A percentile compares a stretch with the other conserved stretches of the same genome.
Evolutionary conservation across 2,888 invertebrate species (phyloP).

Genomic region (Drosophila meridiana): DNA sequence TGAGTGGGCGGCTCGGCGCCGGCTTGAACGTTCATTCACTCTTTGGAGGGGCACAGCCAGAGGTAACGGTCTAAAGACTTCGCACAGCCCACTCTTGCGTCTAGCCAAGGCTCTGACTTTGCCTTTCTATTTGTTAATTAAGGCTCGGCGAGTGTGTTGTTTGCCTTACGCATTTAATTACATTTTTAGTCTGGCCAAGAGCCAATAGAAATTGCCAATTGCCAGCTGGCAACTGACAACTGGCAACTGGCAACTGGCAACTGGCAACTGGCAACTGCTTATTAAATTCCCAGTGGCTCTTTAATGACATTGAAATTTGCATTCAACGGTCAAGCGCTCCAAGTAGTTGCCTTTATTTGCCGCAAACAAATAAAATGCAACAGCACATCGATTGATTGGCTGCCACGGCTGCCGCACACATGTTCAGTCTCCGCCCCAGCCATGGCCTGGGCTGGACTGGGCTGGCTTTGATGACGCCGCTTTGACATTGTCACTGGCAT

Average conservation of each 20-base stretch:
- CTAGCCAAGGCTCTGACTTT: constrained; percentile 70
- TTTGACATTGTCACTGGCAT: constrained; percentile 60
- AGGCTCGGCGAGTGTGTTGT: constrained; percentile 49
- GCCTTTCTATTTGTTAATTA: constrained; percentile 77
- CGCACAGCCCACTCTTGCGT: constrained; percentile 39
- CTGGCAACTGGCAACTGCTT: constrained; percentile 32
- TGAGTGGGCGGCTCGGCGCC: constrained; percentile 48
- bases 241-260: constrained; percentile 14
- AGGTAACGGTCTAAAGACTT: constrained; percentile 27
- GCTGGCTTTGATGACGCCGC: constrained; percentile 48
- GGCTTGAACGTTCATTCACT: constrained; percentile 79
- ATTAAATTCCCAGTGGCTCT: constrained; percentile 58
- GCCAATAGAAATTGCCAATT: constrained; percentile 13
- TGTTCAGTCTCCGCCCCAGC: background rate
- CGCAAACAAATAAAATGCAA: constrained; percentile 70
- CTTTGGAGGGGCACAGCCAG: constrained; percentile 9
- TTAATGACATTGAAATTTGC: constrained; percentile 78
- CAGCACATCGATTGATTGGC: constrained; percentile 69
- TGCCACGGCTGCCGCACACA: constrained; percentile 9
- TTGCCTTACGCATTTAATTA: constrained; percentile 74
- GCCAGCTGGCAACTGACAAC: constrained; percentile 15
- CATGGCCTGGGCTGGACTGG: constrained; percentile 1
- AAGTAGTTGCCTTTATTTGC: constrained; percentile 50
- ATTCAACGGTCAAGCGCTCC: constrained; percentile 38
- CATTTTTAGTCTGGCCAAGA: constrained; percentile 61